Evolutionary conservation across 1,140 invertebrate species (phyloP), one percentile per base, ranked within the genome.

Genomic region (Drosophila funebris): DNA sequence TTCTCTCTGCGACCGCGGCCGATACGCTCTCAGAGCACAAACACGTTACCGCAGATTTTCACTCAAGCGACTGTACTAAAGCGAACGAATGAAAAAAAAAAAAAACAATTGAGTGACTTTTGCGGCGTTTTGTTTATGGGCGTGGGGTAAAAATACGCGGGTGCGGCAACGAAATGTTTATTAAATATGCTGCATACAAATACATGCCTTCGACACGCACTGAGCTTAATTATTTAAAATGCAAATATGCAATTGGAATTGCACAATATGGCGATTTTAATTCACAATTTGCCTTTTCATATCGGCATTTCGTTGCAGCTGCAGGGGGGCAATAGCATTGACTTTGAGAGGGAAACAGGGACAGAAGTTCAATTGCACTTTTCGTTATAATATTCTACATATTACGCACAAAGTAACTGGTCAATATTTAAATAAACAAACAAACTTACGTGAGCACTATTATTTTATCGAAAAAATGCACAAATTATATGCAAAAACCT

Each of bases 1-100:
- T 44, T 13, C 14, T 44, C 33, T n/a, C 20, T 13, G n/a, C n/a
- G n/a, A n/a, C 24, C 31, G 50, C 11, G 9, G 41, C 71, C 8
- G 52, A 27, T 36, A 41, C 69, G 24, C 43, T 61, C 56, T 24
- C 29, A 52, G 37, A 69, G 64, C 31, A 22, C 31, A 46, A 69
- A 62, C 56, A 52, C 43, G 36, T 56, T 69, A 48, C 33, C 44
- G 11, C 31, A 39, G 44, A 33, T 48, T 78, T 78, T 3, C 76
- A 88, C 83, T 88, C 82, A 88, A 83, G 79, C 66, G 84, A 88
- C 83, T 88, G 83, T 88, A 88, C 83, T 89, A 88, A 88, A 88
- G 83, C 84, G 78, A 63, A 88, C 72, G 72, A 83, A 73, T 22
- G 57, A 75, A 78, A 78, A 82, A 76, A 76, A 64, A 41, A 75